Percentiles rank a stretch among this genome's conserved stretches.
Conservation (phyloP, 2,797 vertebrate species). For the Steatocranus sp. region DNA sequence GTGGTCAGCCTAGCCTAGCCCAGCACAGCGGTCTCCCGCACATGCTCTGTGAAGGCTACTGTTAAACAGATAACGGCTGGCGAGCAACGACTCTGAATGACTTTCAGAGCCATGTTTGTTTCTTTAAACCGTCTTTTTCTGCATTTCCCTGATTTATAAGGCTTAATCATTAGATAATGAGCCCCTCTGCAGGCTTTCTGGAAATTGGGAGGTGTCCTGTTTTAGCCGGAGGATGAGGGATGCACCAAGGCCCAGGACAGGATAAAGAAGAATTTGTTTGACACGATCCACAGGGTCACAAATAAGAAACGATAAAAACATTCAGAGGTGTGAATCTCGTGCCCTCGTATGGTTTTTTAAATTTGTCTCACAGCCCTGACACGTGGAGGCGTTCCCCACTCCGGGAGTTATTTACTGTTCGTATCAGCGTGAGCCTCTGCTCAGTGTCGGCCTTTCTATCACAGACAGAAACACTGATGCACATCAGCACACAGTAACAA, state of each 20-base stretch:
- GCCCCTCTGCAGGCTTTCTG: background rate
- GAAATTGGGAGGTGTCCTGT: background rate
- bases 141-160: background rate
- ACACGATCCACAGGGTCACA: background rate
- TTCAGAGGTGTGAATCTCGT: accelerated
- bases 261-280: background rate
- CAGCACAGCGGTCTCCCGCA: background rate
- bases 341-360: accelerated
- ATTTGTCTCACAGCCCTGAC: background rate
- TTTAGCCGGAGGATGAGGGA: background rate
- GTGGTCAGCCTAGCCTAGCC: background rate
- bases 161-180: background rate
- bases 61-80: background rate
- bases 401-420: background rate
- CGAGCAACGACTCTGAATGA: background rate
- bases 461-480: background rate
- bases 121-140: background rate
- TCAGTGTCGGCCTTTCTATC: background rate
- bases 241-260: background rate
- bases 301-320: background rate
- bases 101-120: background rate
- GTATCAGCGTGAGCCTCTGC: background rate
- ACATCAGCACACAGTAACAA: background rate
- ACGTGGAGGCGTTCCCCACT: background rate
- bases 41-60: background rate